phyloP scores from a whole-genome alignment of 2,888 invertebrate species.

The Thumatha senex region DNA sequence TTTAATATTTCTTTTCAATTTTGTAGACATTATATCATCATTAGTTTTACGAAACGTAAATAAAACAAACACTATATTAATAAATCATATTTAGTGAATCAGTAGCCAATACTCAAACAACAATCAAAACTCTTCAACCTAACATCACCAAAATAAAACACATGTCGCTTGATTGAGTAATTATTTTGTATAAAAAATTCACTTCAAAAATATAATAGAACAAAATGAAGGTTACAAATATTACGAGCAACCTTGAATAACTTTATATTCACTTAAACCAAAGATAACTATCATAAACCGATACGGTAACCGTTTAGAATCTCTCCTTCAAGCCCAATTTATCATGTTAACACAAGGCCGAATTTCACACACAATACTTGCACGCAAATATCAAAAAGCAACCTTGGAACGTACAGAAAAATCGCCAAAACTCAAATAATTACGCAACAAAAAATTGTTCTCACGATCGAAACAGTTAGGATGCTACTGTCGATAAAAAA shows the following conservation, averaged over 20 bases:
- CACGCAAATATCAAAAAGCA: slow-evolving; percentile 54
- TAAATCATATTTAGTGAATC: not conserved
- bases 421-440: slow-evolving; percentile 53
- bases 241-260: slow-evolving; percentile 30
- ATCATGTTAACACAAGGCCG: slow-evolving; percentile 68
- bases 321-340: slow-evolving; percentile 72
- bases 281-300: slow-evolving; percentile 35
- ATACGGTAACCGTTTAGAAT: slow-evolving; percentile 44
- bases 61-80: not conserved
- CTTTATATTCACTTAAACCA: slow-evolving; percentile 28
- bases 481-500: slow-evolving; percentile 60
- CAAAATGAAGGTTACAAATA: slow-evolving; percentile 21
- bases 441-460: slow-evolving; percentile 68
- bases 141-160: not conserved
- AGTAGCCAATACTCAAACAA: slow-evolving; percentile 6
- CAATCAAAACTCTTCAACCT: not conserved
- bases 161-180: not conserved
- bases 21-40: not conserved
- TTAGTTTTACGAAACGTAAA: not conserved
- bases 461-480: slow-evolving; percentile 72
- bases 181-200: slow-evolving; percentile 1
- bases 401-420: slow-evolving; percentile 48
- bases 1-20: not conserved
- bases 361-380: slow-evolving; percentile 45
- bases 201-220: not conserved